Percentiles rank a stretch among this genome's conserved stretches.
These are phyloP conservation scores for Scomber japonicus DNA, from an alignment of 2,113 vertebrate genomes.

Conservation along the genomic window DNA sequence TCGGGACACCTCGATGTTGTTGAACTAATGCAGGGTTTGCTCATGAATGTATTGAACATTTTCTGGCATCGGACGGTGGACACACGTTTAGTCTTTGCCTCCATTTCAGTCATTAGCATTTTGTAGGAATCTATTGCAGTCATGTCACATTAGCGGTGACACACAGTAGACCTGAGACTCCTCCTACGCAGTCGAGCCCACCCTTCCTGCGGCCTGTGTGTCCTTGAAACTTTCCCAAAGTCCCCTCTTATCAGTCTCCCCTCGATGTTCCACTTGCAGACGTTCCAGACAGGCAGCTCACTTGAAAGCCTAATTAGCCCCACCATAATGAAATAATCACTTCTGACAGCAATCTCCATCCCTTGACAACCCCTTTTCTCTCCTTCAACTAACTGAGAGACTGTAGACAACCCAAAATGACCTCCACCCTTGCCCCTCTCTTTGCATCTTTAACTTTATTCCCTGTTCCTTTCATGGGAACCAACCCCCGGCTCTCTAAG, in stretches of 20 bases:
- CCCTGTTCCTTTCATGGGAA: conserved; percentile 29
- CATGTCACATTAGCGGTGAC: conserved; percentile 14
- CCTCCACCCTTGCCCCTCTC: neutral
- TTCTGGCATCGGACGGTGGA: neutral
- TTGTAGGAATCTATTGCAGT: neutral
- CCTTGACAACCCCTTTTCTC: conserved; percentile 17
- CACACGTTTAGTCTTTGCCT: conserved; percentile 5
- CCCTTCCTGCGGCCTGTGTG: neutral
- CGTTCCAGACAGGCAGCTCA: conserved; percentile 18
- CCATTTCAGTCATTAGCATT: conserved; percentile 1
- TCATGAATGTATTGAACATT: conserved; percentile 63
- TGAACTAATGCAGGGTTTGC: conserved; percentile 31
- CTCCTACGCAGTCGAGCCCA: neutral
- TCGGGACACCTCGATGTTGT: neutral
- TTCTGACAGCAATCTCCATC: conserved; percentile 55
- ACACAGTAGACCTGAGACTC: neutral
- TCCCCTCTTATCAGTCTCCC: conserved; percentile 33
- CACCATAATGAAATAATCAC: conserved; percentile 42
- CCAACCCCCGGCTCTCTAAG: conserved; percentile 18
- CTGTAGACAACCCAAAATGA: neutral
- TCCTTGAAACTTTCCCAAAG: conserved; percentile 51
- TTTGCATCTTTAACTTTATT: conserved; percentile 29
- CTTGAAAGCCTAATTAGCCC: conserved; percentile 41
- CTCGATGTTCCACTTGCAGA: conserved; percentile 29
- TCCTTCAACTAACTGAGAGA: conserved; percentile 11